These are phyloP conservation scores for Hydra vulgaris DNA, from an alignment of 30 jellyfish, hydroid and myxozoan genomes.

Conservation along the genomic window DNA sequence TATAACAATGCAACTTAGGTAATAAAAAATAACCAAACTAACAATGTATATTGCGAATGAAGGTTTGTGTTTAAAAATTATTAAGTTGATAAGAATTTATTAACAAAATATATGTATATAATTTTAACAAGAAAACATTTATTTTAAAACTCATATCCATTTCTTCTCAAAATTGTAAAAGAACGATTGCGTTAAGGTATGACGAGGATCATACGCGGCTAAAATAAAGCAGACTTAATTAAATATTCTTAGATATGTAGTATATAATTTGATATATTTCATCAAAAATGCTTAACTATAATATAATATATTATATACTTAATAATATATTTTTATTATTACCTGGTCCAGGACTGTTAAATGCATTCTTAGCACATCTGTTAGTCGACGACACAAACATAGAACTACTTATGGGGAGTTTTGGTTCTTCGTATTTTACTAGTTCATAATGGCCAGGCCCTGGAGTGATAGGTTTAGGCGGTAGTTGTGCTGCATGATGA, in stretches of 20 bases:
- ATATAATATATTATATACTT: no score
- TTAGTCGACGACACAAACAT: constrained; percentile 74
- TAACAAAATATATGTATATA: no score
- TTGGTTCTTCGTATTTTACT: constrained; percentile 59
- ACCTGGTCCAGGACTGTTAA: constrained; percentile 37
- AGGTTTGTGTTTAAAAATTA: no score
- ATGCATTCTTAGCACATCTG: constrained; percentile 23
- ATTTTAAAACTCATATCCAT: constrained; percentile 45
- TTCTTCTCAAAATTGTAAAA: constrained; percentile 56
- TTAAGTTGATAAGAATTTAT: no score
- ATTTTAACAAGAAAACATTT: neutral
- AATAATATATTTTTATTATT: no score
- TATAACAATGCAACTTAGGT: no score
- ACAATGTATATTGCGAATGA: no score
- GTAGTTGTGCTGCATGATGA: constrained; percentile 85
- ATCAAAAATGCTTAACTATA: neutral
- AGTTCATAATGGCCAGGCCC: constrained; percentile 96
- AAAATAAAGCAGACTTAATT: neutral
- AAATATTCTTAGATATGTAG: no score
- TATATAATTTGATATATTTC: no score
- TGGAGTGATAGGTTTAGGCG: constrained; percentile 75
- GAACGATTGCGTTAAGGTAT: constrained; percentile 56
- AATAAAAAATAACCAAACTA: no score
- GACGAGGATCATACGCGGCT: constrained; percentile 73
- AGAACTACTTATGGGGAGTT: constrained; percentile 61